A percentile compares a stretch with the other conserved stretches of the same genome.
Evolutionary conservation across 2,888 invertebrate genomes (phyloP).

Genomic region (Apotomis turbidana): DNA sequence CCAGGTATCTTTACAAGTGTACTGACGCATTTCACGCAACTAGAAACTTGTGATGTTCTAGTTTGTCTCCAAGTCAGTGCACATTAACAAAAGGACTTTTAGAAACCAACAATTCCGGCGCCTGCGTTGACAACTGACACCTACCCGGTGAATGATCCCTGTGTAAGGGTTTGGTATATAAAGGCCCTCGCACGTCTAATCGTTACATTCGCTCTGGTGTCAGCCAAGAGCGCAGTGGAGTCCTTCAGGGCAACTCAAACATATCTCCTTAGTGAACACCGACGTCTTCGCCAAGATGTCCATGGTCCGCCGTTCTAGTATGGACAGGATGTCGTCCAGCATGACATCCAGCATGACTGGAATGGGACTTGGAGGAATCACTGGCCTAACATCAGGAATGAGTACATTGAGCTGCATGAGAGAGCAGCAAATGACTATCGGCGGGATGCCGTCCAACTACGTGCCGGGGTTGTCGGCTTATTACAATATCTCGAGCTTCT

Average conservation of each 20-base stretch:
- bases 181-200: constrained; percentile 52
- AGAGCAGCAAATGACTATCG: constrained; percentile 79
- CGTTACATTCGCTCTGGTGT: constrained; percentile 77
- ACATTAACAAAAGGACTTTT: constrained; percentile 64
- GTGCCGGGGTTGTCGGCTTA: constrained; percentile 79
- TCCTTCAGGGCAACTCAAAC: constrained; percentile 58
- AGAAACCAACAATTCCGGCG: constrained; percentile 65
- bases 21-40: constrained; percentile 38
- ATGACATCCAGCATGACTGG: constrained; percentile 82
- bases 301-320: constrained; percentile 75
- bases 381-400: constrained; percentile 76
- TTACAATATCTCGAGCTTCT: constrained; percentile 81
- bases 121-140: constrained; percentile 71
- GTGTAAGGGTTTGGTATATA: constrained; percentile 61
- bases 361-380: constrained; percentile 79
- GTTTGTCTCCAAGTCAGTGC: constrained; percentile 68
- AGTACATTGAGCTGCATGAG: constrained; percentile 75
- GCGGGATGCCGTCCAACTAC: constrained; percentile 82
- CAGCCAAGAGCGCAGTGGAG: constrained; percentile 70
- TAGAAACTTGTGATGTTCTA: constrained; percentile 48
- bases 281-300: constrained; percentile 62
- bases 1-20: constrained; percentile 19
- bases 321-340: constrained; percentile 81
- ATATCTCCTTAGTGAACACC: constrained; percentile 46
- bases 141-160: constrained; percentile 69